phyloP scores from a whole-genome alignment of 2,888 invertebrate species.

The Blastobasis adustella region DNA sequence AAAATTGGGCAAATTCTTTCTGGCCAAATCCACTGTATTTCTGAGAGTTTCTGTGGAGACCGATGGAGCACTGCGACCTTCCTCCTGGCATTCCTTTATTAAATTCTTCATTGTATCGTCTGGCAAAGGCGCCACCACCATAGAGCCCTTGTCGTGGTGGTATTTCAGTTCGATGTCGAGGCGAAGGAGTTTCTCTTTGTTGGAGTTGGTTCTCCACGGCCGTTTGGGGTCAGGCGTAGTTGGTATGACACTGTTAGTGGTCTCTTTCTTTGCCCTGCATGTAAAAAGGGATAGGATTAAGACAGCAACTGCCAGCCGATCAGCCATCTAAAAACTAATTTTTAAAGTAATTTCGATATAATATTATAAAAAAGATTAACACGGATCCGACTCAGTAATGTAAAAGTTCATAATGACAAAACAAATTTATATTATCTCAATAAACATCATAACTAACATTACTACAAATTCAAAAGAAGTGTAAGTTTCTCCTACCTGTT shows the following conservation, averaged over 20 bases:
- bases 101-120: conserved; percentile 44
- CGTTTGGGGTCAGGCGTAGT: conserved; percentile 41
- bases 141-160: conserved; percentile 40
- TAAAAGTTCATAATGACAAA: too few relatives aligned
- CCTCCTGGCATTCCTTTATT: conserved; percentile 39
- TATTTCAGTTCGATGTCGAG: conserved; percentile 51
- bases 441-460: neutral
- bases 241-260: conserved; percentile 16
- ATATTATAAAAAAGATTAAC: neutral
- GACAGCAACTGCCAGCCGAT: neutral
- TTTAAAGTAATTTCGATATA: too few relatives aligned
- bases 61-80: conserved; percentile 20
- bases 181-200: conserved; percentile 49
- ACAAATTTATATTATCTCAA: neutral
- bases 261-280: conserved; percentile 35
- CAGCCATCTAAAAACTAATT: too few relatives aligned
- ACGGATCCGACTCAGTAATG: too few relatives aligned
- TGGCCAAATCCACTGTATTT: conserved; percentile 51
- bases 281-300: neutral
- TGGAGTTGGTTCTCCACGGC: conserved; percentile 58
- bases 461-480: neutral
- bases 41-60: conserved; percentile 34
- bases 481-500: conserved; percentile 31
- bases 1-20: conserved; percentile 51
- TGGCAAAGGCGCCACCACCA: conserved; percentile 36